phyloP scores from a whole-genome alignment of 2,888 invertebrate genomes.

The Drosophila multiciliata region DNA sequence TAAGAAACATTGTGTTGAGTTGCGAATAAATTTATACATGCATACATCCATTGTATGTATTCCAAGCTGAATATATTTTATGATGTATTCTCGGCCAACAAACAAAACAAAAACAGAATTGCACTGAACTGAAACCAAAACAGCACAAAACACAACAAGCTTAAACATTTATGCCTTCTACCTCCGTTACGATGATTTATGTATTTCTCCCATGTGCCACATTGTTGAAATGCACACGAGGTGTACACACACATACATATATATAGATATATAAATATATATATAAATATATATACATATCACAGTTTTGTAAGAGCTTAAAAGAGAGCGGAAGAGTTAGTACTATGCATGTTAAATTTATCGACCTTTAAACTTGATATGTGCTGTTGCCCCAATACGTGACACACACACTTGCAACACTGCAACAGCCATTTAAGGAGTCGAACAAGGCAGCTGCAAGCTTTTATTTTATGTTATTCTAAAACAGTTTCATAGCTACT shows the following conservation, averaged over 20 bases:
- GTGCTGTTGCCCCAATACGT: slow-evolving; percentile 24
- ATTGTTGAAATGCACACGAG: slow-evolving; percentile 61
- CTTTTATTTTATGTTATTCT: slow-evolving; percentile 2
- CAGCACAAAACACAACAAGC: slow-evolving; percentile 31
- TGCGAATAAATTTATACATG: slow-evolving; percentile 30
- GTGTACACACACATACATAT: slow-evolving; percentile 3
- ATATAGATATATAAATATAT: slow-evolving; percentile 11
- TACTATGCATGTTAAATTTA: slow-evolving; percentile 25
- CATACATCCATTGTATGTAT: slow-evolving; percentile 10
- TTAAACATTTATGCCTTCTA: slow-evolving; percentile 62
- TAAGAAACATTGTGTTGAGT: slow-evolving; percentile 46
- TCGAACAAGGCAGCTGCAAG: neutral
- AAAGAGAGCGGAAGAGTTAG: neutral
- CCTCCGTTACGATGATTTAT: slow-evolving; percentile 64
- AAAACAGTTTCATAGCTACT: slow-evolving; percentile 5
- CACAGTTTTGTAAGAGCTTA: neutral
- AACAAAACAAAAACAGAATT: slow-evolving; percentile 23
- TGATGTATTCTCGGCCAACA: slow-evolving; percentile 18
- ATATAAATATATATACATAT: neutral
- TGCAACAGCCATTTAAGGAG: neutral
- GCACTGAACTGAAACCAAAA: neutral
- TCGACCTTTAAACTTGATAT: slow-evolving; percentile 30
- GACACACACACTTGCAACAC: slow-evolving; percentile 10
- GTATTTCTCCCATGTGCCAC: slow-evolving; percentile 66
- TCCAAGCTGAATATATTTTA: slow-evolving; percentile 38